Conservation (phyloP, 2,113 vertebrate genomes). For the Poeciliopsis turrubarensis region DNA sequence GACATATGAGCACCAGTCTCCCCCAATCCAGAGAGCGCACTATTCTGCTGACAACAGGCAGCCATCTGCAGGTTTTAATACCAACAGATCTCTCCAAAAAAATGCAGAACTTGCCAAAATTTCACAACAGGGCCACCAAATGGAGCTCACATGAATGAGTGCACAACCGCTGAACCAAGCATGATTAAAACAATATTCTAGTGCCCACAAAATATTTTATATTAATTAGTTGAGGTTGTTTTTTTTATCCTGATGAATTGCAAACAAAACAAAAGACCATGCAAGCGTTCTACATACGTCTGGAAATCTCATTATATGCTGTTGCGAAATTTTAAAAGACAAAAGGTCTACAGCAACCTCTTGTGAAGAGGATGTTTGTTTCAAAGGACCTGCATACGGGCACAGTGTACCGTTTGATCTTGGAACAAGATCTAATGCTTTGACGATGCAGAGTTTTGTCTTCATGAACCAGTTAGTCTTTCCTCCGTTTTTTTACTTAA, state of each 20-base stretch:
- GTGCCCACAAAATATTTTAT: constrained; percentile 11
- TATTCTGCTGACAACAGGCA: constrained; percentile 51
- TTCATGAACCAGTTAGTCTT: background rate
- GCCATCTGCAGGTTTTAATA: constrained; percentile 59
- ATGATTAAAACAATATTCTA: constrained; percentile 14
- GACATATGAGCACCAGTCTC: constrained; percentile 47
- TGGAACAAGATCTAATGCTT: background rate
- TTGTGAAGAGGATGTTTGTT: constrained; percentile 1
- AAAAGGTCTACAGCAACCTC: background rate
- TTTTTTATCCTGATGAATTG: background rate
- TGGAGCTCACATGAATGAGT: constrained; percentile 42
- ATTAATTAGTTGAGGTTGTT: constrained; percentile 1
- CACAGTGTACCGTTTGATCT: background rate
- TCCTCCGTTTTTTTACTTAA: background rate
- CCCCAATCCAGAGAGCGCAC: constrained; percentile 38
- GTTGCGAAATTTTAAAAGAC: background rate
- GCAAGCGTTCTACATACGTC: background rate
- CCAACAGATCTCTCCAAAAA: constrained; percentile 43
- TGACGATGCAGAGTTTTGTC: background rate
- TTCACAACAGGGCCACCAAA: constrained; percentile 38
- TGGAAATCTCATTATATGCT: background rate
- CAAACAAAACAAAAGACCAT: background rate
- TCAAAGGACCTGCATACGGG: background rate
- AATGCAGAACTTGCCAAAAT: constrained; percentile 43
- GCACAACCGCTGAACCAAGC: constrained; percentile 42